phyloP scores from a whole-genome alignment of 2,113 vertebrate genomes.

The Oxygymnocypris stewartii region DNA sequence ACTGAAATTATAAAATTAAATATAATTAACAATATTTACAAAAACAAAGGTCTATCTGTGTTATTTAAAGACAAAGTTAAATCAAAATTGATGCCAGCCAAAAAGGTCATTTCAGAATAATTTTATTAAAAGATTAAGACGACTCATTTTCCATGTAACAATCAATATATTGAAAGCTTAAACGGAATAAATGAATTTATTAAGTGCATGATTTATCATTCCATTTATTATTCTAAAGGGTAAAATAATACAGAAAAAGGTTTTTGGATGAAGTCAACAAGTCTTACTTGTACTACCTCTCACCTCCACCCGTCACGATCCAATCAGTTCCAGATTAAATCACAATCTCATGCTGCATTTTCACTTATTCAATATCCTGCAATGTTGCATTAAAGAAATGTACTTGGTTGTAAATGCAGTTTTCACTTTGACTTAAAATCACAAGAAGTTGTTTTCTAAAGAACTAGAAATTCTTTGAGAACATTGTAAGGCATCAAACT shows the following conservation, averaged over 20 bases:
- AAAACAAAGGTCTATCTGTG: background rate
- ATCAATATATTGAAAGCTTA: background rate
- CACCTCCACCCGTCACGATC: background rate
- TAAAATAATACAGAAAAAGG: background rate
- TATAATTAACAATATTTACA: background rate
- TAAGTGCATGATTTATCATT: background rate
- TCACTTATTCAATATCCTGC: background rate
- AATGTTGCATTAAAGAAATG: background rate
- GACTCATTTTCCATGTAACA: background rate
- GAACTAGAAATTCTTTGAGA: background rate
- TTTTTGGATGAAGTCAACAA: background rate
- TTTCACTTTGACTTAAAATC: background rate
- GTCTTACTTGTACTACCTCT: background rate
- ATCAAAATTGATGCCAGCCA: background rate
- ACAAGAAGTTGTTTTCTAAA: background rate
- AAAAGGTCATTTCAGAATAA: background rate
- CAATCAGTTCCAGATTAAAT: background rate
- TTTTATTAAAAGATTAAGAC: background rate
- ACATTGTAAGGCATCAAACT: background rate
- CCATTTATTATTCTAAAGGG: background rate
- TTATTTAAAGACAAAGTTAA: background rate
- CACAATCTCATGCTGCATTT: background rate
- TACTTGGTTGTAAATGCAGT: background rate
- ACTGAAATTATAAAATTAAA: background rate
- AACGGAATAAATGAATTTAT: background rate